Evolutionary conservation across 2,888 invertebrate genomes (phyloP), one percentile per base, ranked within the genome.

Genomic region (Pristionchus japonicus): DNA sequence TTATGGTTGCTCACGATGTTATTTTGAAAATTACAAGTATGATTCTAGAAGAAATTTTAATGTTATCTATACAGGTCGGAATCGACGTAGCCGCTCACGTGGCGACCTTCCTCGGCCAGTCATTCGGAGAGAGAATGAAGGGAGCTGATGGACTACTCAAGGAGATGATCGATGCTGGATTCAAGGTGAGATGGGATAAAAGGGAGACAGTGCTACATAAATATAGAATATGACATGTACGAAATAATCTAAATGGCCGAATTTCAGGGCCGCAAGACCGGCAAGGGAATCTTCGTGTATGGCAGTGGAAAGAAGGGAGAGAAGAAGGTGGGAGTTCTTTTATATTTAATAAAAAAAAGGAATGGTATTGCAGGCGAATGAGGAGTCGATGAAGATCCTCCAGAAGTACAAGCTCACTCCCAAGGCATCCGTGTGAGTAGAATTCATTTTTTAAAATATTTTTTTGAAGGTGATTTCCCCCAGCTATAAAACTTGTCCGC

Each of bases 131-230:
- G 23, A 92, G 95, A 92, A 92, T 94, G 34, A 92, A 91, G 47
- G 98, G 98, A 57, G 97, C 97, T 94, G 95, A 97, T 61, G 96
- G 96, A 90, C 96, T 97, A 43, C 96, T 95, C 82, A 96, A 96
- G 92, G 98, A 98, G 92, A 96, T 99, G 95, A 98, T 99, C 0
- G 96, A 97, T 93, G 96, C 97, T 90, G 98, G 98, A 86, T 97
- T 96, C 95, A 96, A 98, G 94, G 87, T 87, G 47, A 49, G 52
- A 15, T 3, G 1, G 13, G 67, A n/a, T 43, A 9, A 6, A 23
- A n/a, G 1, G 27, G 61, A 27, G 2, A 31, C 34, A 31, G 37
- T 84, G 3, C 47, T 47, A 27, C 4, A 74, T 20, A 17, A 7
- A 13, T 70, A 13, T n/a, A n/a, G n/a, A n/a, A n/a, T n/a, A 15